phyloP scores from a whole-genome alignment of 35 echinoderm and acorn worm genomes.

The Lytechinus variegatus region DNA sequence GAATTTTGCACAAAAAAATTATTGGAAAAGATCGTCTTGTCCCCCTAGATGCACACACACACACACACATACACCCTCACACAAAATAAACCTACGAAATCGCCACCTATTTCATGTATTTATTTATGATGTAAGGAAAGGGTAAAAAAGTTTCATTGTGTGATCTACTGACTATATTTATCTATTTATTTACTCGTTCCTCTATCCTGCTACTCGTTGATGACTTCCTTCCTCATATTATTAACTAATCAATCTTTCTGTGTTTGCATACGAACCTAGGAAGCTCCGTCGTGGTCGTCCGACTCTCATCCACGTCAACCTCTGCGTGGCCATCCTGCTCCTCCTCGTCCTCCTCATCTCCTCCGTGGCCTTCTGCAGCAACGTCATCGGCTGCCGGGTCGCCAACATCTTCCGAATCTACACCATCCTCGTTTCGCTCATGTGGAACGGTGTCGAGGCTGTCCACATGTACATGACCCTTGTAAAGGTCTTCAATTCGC shows the following conservation, averaged over 20 bases:
- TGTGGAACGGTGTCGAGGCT: constrained; percentile 98
- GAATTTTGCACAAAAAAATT: too few relatives aligned
- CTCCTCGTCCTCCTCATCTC: constrained; percentile 74
- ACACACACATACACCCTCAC: too few relatives aligned
- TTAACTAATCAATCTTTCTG: neutral
- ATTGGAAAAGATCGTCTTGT: too few relatives aligned
- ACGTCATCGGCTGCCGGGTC: constrained; percentile 70
- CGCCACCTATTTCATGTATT: too few relatives aligned
- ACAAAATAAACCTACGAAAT: too few relatives aligned
- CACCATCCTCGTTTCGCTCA: constrained; percentile 90
- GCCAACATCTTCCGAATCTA: constrained; percentile 91
- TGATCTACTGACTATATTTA: too few relatives aligned
- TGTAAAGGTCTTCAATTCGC: constrained; percentile 78
- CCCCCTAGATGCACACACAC: too few relatives aligned
- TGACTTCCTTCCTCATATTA: neutral
- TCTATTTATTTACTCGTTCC: neutral
- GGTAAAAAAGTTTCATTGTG: too few relatives aligned
- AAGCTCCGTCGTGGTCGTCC: constrained; percentile 83
- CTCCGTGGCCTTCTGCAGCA: constrained; percentile 65
- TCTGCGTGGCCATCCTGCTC: constrained; percentile 75
- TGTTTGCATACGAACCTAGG: constrained; percentile 25
- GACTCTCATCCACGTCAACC: constrained; percentile 87
- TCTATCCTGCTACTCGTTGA: neutral
- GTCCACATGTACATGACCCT: constrained; percentile 91
- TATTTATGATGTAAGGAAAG: too few relatives aligned